Base-by-base conservation (phyloP, 2,797 vertebrate genomes). In the Coendou prehensilis region DNA sequence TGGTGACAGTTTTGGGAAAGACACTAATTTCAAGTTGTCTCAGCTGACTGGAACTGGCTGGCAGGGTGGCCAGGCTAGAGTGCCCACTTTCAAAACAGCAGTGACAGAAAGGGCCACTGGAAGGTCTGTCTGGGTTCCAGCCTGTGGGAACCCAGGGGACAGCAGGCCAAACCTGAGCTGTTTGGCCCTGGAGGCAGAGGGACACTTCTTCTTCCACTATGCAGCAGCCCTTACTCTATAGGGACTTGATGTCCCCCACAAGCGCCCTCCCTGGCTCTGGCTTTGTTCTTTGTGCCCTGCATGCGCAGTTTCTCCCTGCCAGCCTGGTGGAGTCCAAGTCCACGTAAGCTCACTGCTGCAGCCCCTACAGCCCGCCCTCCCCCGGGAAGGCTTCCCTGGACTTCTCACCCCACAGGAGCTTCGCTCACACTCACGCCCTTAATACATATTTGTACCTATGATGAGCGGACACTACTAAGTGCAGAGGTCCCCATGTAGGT, bases 1-100 rank as follows among this genome's bases (percentile, higher is more conserved):
- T 30, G 61, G 81, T 30, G 81, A 76, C 78, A 52, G 37, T 89
- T 93, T 79, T 1, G 67, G 75, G 64, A 96, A 75, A 83, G 89
- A 91, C 14, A 22, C 14, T 54, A 73, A 96, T 67, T 83, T 91
- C 41, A 61, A 59, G 75, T 56, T 93, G 52, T 87, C 59, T 56
- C 15, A 10, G 41, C 69, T 33, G 30, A 89, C 82, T 86, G 84
- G 80, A 71, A 76, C 56, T 56, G 41, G 37, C 50, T 4, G 13
- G 8, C 28, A 57, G 57, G 10, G 23, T 52, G 57, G 30, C 45
- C 80, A 78, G 64, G 47, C 45, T 56, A 57, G 73, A 11, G 1
- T 41, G 71, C 30, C 80, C 45, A 59, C 6, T 79, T 80, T 80
- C 75, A 76, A 54, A 59, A 57, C 28, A 54, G 79, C 71, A 28